Evolutionary conservation across 2,888 invertebrate species (phyloP).

Genomic region (Hirtodrosophila cameraria): DNA sequence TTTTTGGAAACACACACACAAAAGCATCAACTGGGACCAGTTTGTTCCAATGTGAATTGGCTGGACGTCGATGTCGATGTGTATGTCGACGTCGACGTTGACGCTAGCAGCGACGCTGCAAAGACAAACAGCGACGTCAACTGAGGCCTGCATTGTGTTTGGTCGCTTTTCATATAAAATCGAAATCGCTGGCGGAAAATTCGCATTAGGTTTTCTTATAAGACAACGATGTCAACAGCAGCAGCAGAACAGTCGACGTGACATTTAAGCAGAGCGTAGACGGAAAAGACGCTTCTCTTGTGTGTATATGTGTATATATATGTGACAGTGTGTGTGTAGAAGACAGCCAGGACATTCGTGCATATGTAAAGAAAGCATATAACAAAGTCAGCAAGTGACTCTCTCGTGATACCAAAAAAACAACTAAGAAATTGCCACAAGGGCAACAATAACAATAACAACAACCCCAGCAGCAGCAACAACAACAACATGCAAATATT

Average conservation of each 20-base stretch:
- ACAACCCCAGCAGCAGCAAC: constrained; percentile 13
- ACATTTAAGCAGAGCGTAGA: constrained; percentile 61
- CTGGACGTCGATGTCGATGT: no score
- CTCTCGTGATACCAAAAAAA: constrained; percentile 35
- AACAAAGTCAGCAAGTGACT: constrained; percentile 3
- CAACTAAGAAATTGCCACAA: constrained; percentile 16
- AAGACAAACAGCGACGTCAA: constrained; percentile 27
- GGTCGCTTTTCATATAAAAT: constrained; percentile 82
- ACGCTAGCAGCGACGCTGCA: constrained; percentile 10
- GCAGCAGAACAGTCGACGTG: constrained; percentile 60
- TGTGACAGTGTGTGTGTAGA: constrained; percentile 26
- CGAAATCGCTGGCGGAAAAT: constrained; percentile 80
- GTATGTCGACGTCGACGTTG: constrained; percentile 23
- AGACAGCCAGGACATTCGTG: constrained; percentile 49
- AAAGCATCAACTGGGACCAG: constrained; percentile 48
- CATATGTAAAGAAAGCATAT: constrained; percentile 26
- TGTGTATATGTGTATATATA: constrained; percentile 14
- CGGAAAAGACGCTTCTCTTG: constrained; percentile 41
- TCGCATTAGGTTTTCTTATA: constrained; percentile 84
- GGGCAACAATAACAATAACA: constrained; percentile 8
- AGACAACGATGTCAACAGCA: constrained; percentile 82
- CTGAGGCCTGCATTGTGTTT: constrained; percentile 70
- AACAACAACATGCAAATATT: constrained; percentile 68
- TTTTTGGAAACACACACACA: constrained; percentile 8
- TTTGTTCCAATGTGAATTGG: constrained; percentile 44